A percentile compares a stretch with the other conserved stretches of the same genome.
Evolutionary conservation across 2,888 invertebrate species (phyloP).

Genomic region (Chaetogeoica ovagalla): DNA sequence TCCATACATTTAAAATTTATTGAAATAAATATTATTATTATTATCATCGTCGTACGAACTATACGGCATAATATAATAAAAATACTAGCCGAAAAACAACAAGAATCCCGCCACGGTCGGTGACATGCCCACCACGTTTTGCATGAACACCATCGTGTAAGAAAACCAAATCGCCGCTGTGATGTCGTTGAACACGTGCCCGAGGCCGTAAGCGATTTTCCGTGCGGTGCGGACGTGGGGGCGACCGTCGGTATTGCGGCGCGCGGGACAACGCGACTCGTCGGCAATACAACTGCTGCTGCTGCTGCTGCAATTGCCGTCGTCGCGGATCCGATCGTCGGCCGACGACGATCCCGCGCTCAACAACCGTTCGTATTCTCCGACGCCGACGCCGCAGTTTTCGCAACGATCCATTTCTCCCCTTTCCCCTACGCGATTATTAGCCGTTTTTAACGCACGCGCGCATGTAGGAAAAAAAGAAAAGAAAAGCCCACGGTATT

Average conservation of each 20-base stretch:
- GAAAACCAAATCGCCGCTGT: conserved; percentile 72
- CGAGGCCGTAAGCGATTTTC: conserved; percentile 68
- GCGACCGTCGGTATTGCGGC: no score
- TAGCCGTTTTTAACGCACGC: no score
- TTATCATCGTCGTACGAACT: no score
- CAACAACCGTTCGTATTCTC: conserved; percentile 39
- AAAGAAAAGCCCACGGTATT: no score
- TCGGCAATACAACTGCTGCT: no score
- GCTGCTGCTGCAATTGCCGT: no score
- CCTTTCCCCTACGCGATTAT: no score
- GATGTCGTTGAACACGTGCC: conserved; percentile 87
- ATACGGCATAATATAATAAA: not conserved
- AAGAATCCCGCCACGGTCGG: conserved; percentile 64
- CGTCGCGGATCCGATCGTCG: not conserved
- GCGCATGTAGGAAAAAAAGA: no score
- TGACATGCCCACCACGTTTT: conserved; percentile 60
- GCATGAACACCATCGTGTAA: conserved; percentile 61
- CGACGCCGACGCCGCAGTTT: conserved; percentile 9
- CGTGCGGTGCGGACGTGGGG: not conserved
- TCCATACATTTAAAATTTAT: no score
- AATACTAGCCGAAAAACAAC: conserved; percentile 70
- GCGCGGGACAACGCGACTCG: not conserved
- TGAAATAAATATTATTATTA: no score
- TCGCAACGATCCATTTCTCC: not conserved
- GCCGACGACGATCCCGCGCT: conserved; percentile 8